phyloP scores from a whole-genome alignment of 35 echinoderm and acorn worm genomes.

The Ophiothrix spiculata region DNA sequence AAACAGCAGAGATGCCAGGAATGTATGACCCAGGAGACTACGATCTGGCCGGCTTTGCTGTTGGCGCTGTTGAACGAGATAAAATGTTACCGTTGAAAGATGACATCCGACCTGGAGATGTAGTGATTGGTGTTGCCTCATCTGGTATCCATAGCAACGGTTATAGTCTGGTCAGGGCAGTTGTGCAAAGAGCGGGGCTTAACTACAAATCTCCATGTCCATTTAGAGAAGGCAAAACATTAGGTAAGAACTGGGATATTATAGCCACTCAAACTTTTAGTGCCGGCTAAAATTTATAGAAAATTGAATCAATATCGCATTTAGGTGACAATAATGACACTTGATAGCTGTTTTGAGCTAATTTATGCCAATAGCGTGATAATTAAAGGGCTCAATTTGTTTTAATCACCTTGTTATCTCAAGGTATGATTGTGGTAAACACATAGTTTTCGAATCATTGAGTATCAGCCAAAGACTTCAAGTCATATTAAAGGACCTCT shows the following conservation, averaged over 20 bases:
- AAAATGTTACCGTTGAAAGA: slow-evolving; percentile 48
- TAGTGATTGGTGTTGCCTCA: slow-evolving; percentile 81
- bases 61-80: slow-evolving; percentile 75
- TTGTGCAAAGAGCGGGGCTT: slow-evolving; percentile 70
- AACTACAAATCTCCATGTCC: slow-evolving; percentile 59
- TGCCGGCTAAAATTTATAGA: too few relatives aligned
- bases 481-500: too few relatives aligned
- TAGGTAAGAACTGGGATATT: slow-evolving; percentile 68
- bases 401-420: too few relatives aligned
- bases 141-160: slow-evolving; percentile 99
- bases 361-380: too few relatives aligned
- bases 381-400: too few relatives aligned
- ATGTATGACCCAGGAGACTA: slow-evolving; percentile 82
- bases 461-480: too few relatives aligned
- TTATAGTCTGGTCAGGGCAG: slow-evolving; percentile 72
- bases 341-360: too few relatives aligned
- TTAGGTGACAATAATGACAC: too few relatives aligned
- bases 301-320: too few relatives aligned
- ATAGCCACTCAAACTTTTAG: too few relatives aligned
- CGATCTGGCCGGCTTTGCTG: slow-evolving; percentile 90
- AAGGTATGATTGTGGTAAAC: too few relatives aligned
- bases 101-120: slow-evolving; percentile 73
- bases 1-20: slow-evolving; percentile 96
- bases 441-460: too few relatives aligned
- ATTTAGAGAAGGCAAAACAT: slow-evolving; percentile 43